Percentiles rank a stretch among this genome's conserved stretches.
Conservation (phyloP, 2,113 vertebrate genomes). For the Mobula hypostoma region DNA sequence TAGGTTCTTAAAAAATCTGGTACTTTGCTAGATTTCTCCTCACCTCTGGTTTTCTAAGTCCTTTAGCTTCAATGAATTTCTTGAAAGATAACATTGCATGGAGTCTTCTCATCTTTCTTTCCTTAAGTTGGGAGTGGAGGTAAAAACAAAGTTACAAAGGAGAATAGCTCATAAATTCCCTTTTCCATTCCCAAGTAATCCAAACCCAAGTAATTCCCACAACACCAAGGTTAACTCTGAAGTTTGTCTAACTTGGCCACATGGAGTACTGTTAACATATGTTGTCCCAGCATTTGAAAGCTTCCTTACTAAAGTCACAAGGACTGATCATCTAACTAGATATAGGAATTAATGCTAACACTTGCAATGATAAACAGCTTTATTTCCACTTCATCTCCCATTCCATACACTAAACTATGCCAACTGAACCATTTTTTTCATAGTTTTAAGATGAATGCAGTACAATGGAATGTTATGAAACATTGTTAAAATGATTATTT, state of each 20-base stretch:
- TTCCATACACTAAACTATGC: neutral
- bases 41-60: conserved; percentile 47
- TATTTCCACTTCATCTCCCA: neutral
- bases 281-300: neutral
- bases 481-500: too few relatives aligned
- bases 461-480: neutral
- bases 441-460: neutral
- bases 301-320: neutral
- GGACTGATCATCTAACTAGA: neutral
- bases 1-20: neutral
- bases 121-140: conserved; percentile 38
- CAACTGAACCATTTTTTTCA: neutral
- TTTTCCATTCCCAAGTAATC: neutral
- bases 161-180: neutral
- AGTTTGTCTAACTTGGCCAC: too few relatives aligned
- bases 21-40: conserved; percentile 33
- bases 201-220: neutral
- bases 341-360: neutral
- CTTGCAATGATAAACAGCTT: neutral
- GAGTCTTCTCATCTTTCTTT: conserved; percentile 48
- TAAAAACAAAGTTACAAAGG: conserved; percentile 2
- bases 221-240: neutral
- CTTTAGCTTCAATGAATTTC: conserved; percentile 51
- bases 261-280: neutral
- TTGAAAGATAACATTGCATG: conserved; percentile 49